A percentile compares a stretch with the other conserved stretches of the same genome.
Conservation (phyloP, 2,113 vertebrate genomes). For the mouse (Mus musculus) region GRCm39 chr8:98042001-98042500, state of each 20-base stretch:
- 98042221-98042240: slow-evolving; percentile 1
- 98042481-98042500: slow-evolving; percentile 65
- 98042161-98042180: slow-evolving; percentile 13
- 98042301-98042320: not conserved
- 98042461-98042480: slow-evolving; percentile 17
- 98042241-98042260: slow-evolving; percentile 35
- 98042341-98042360: slow-evolving; percentile 18
- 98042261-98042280: not conserved
- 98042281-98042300: slow-evolving; percentile 28
- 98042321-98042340: not conserved
- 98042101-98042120: slow-evolving; percentile 4
- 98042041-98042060: slow-evolving; percentile 47
- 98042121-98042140: slow-evolving; percentile 30
- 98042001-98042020: not conserved
- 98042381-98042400: slow-evolving; percentile 49
- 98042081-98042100: slow-evolving; percentile 17
- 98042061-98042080: slow-evolving; percentile 35
- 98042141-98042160: slow-evolving; percentile 18
- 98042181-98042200: slow-evolving; percentile 41
- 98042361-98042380: slow-evolving; percentile 61
- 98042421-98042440: slow-evolving; percentile 61
- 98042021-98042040: not conserved
- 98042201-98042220: not conserved
- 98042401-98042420: slow-evolving; percentile 23
- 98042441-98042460: slow-evolving; percentile 66